Evolutionary conservation across 2,113 vertebrate genomes (phyloP).

Genomic region (Holacanthus passer): DNA sequence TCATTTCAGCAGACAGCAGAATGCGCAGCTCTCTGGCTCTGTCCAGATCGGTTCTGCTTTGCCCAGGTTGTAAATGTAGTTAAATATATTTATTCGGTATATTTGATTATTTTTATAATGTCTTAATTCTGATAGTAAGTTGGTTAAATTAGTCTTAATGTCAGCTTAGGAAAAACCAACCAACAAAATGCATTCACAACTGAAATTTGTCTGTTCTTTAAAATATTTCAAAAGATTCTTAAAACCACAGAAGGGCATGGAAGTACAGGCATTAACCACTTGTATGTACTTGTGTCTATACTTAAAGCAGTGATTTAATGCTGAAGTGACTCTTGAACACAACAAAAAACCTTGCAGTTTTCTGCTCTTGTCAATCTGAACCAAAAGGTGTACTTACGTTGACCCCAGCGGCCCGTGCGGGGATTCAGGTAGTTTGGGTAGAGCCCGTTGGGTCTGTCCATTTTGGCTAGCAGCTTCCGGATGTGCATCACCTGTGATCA

Average conservation of each 20-base stretch:
- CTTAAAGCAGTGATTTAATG: not conserved
- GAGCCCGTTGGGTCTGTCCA: conserved; percentile 98
- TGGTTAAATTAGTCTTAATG: no score
- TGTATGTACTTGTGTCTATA: not conserved
- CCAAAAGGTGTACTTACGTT: conserved; percentile 89
- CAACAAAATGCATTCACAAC: not conserved
- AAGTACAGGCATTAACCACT: not conserved
- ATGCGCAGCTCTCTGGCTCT: no score
- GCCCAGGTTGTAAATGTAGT: no score
- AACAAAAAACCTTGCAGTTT: not conserved
- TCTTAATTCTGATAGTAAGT: no score
- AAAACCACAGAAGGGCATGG: no score
- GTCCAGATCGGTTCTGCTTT: no score
- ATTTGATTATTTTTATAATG: no score
- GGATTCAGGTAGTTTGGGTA: conserved; percentile 99
- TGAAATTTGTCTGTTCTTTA: not conserved
- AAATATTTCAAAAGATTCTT: not conserved
- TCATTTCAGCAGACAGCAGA: no score
- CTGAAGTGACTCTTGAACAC: not conserved
- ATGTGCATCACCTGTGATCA: conserved; percentile 95
- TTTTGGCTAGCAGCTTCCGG: conserved; percentile 96
- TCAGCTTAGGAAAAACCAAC: no score
- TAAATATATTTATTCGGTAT: no score
- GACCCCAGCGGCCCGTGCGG: conserved; percentile 97
- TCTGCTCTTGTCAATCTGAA: not conserved